Base-by-base conservation (phyloP, 1,140 invertebrate species). In the Drosophila sproati region DNA sequence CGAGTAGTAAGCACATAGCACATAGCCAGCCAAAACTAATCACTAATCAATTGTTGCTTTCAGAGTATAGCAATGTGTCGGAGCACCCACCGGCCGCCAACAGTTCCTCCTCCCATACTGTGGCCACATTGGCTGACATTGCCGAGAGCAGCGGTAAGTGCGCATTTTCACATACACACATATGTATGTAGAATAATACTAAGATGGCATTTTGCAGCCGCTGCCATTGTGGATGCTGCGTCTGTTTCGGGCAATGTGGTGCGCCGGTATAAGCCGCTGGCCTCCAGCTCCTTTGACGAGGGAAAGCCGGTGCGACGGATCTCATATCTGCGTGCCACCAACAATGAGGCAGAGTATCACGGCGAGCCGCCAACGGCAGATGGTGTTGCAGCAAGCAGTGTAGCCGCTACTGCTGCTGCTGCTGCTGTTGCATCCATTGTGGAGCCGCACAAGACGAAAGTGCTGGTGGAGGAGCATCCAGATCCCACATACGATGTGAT, bases 301-400 rank as follows among this genome's bases (percentile, higher is more conserved):
- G 97, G 97, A 80, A 95, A 97, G 71, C 95, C 96, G 10, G 97
- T 96, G 87, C 94, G 98, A 82, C 94, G 98, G 74, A 97, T 98
- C 50, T 98, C 97, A 1, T 98, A 98, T 93, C 93, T 98, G 71
- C 97, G 97, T 93, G 98, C 98, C 5, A 98, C 97, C 29, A 95
- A 92, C 55, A 92, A 92, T 37, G 92, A 92, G 72, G 62, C 77
- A 28, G 90, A 92, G 20, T 92, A 80, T 78, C 93, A 95, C 94
- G 95, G 88, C 1, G 82, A 71, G 2, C 56, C 64, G 2, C 60
- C 68, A 10, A 20, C 77, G 1, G 41, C 69, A 3, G 60, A 67
- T 2, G 64, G 32, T 5, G 54, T 39, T 8, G 48, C 63, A 28
- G 63, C 80, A 3, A 64, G 8, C 8, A 43, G 28, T 45, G 39